Evolutionary conservation across 2,113 vertebrate genomes (phyloP).

Genomic region (Gracilinanus agilis): DNA sequence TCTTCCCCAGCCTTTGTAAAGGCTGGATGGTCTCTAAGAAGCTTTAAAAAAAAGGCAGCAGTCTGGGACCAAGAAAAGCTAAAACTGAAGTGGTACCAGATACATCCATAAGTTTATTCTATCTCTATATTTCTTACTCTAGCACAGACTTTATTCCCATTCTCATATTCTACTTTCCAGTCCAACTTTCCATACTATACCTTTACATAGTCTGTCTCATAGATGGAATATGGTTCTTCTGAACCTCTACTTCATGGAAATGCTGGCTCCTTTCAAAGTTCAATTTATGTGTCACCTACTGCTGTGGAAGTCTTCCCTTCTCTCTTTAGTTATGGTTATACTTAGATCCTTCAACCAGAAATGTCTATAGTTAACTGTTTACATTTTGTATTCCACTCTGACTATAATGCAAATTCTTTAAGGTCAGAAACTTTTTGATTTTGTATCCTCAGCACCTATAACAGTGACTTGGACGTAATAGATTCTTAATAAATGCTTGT

Average conservation of each 20-base stretch:
- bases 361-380: not conserved
- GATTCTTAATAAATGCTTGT: not conserved
- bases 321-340: not conserved
- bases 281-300: not conserved
- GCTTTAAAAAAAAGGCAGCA: not conserved
- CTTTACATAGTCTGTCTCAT: not conserved
- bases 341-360: not conserved
- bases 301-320: not conserved
- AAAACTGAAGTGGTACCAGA: not conserved
- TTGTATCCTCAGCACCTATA: not conserved
- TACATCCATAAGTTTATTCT: not conserved
- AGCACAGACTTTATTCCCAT: not conserved
- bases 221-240: not conserved
- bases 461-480: not conserved
- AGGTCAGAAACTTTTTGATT: not conserved
- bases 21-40: not conserved
- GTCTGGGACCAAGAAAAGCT: not conserved
- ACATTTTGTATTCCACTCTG: not conserved
- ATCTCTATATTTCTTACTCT: not conserved
- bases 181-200: not conserved
- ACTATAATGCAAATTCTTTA: not conserved
- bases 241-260: not conserved
- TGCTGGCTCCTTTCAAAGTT: not conserved
- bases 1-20: not conserved
- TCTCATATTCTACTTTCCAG: not conserved